These are phyloP conservation scores for Melipona bicolor DNA, from an alignment of 2,888 invertebrate genomes.

Conservation along the genomic window DNA sequence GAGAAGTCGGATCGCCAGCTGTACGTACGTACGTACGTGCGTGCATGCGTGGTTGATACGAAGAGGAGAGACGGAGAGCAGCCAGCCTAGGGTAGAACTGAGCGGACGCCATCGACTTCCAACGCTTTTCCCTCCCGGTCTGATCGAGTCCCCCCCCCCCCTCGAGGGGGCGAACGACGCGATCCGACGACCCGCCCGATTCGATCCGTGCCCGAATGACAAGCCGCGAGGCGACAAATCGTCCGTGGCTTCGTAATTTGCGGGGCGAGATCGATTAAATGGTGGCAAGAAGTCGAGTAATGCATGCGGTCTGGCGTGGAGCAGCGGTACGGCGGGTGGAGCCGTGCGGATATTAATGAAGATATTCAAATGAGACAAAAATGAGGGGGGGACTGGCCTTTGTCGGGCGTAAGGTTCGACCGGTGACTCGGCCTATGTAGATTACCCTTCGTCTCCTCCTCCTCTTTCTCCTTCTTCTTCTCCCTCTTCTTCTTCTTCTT, in stretches of 20 bases:
- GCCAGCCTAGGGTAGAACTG: not conserved
- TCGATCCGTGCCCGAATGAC: constrained; percentile 35
- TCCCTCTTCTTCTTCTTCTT: constrained; percentile 59
- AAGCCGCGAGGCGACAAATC: constrained; percentile 53
- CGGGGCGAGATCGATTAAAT: constrained; percentile 79
- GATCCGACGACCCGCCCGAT: constrained; percentile 24
- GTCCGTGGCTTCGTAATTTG: constrained; percentile 70
- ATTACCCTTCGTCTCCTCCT: constrained; percentile 71
- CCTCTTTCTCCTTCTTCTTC: constrained; percentile 46
- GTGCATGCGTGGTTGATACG: not conserved
- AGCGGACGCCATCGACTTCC: not conserved
- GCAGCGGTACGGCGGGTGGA: constrained; percentile 61
- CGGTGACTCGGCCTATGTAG: constrained; percentile 81
- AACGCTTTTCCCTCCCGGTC: not conserved
- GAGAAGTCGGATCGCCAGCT: not conserved
- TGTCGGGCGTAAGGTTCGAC: constrained; percentile 84
- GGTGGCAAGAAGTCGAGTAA: constrained; percentile 80
- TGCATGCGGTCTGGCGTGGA: constrained; percentile 74
- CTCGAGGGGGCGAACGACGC: not conserved
- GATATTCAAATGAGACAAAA: constrained; percentile 83
- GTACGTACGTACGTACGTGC: not conserved
- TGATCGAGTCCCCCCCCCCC: not conserved
- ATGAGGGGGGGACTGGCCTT: constrained; percentile 82
- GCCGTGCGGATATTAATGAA: constrained; percentile 81
- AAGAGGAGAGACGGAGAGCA: constrained; percentile 12